A percentile compares a stretch with the other conserved stretches of the same genome.
Conservation (phyloP, 1,140 invertebrate species). For the Scaptodrosophila lebanonensis region DNA sequence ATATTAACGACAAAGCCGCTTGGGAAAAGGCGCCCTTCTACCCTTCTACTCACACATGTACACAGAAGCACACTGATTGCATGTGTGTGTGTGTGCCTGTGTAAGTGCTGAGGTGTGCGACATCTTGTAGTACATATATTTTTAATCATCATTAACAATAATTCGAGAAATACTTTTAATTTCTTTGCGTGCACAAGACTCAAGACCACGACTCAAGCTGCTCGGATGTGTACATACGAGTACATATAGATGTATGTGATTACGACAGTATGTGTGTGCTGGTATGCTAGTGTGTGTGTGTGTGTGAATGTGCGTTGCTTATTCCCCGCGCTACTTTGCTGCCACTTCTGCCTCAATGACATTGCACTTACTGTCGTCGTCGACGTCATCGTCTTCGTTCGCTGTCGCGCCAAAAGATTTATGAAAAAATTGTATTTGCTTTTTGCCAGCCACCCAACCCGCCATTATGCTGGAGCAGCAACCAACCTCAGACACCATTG, state of each 20-base stretch:
- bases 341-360: constrained; percentile 64
- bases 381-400: not conserved
- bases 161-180: constrained; percentile 77
- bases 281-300: not conserved
- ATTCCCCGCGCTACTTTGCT: constrained; percentile 41
- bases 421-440: constrained; percentile 58
- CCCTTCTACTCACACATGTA: too few relatives aligned
- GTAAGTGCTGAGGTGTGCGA: not conserved
- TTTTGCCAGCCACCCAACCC: too few relatives aligned
- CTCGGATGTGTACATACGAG: constrained; percentile 2
- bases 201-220: constrained; percentile 38
- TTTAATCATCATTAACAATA: constrained; percentile 77
- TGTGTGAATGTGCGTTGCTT: constrained; percentile 14
- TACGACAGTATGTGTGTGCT: constrained; percentile 1
- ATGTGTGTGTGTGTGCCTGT: constrained; percentile 24
- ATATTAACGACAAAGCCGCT: too few relatives aligned
- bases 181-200: constrained; percentile 37
- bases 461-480: too few relatives aligned
- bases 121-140: constrained; percentile 63
- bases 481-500: too few relatives aligned
- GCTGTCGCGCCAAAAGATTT: constrained; percentile 51
- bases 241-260: not conserved
- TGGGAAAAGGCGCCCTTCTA: too few relatives aligned
- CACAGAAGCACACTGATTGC: too few relatives aligned
- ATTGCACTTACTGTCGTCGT: constrained; percentile 61